A percentile compares a stretch with the other conserved stretches of the same genome.
Evolutionary conservation across 2,888 invertebrate species (phyloP).

Genomic region (Drosophila mimetica): DNA sequence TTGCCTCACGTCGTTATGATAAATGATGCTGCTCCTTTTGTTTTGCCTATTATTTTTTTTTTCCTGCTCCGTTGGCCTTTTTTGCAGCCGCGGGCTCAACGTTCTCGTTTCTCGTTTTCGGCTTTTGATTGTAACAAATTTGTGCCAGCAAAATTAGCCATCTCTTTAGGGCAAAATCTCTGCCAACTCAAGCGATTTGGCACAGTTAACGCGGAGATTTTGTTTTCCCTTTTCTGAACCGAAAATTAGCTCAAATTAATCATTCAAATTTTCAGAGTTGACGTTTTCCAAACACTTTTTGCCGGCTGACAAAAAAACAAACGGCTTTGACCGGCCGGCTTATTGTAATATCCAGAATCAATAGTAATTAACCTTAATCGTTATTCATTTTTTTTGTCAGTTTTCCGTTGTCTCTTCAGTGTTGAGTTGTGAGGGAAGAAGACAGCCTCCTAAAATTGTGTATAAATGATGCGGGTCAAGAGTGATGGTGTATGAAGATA

Average conservation of each 20-base stretch:
- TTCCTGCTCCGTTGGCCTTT: conserved; percentile 18
- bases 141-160: conserved; percentile 72
- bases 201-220: conserved; percentile 56
- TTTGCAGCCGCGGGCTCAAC: conserved; percentile 32
- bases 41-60: conserved; percentile 56
- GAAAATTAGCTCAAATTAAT: conserved; percentile 69
- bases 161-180: conserved; percentile 61
- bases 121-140: conserved; percentile 75
- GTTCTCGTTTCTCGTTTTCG: conserved; percentile 64
- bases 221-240: conserved; percentile 24
- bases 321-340: conserved; percentile 20
- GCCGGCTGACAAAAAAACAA: conserved; percentile 56
- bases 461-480: conserved; percentile 42
- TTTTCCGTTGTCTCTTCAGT: conserved; percentile 28
- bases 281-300: conserved; percentile 45
- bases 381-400: conserved; percentile 45
- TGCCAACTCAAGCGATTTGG: conserved; percentile 54
- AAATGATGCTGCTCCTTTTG: conserved; percentile 70
- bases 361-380: conserved; percentile 76
- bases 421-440: conserved; percentile 42
- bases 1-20: conserved; percentile 73
- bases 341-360: conserved; percentile 58
- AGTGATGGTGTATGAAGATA: conserved; percentile 22
- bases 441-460: conserved; percentile 11
- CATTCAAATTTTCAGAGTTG: conserved; percentile 61